These are phyloP conservation scores for Oscheius sp. DNA, from an alignment of 1,140 invertebrate species.

Conservation along the genomic window DNA sequence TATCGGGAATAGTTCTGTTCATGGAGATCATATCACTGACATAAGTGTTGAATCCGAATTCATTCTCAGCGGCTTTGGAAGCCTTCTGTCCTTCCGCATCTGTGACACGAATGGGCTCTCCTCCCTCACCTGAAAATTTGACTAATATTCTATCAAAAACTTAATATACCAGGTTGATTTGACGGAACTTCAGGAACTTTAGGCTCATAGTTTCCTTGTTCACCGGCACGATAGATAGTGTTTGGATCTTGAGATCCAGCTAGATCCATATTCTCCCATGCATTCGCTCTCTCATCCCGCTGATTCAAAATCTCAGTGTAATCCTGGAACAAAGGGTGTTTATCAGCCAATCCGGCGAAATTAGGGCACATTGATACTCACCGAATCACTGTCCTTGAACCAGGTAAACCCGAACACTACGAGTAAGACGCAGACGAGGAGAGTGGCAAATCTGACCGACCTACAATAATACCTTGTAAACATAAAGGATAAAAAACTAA, in stretches of 20 bases:
- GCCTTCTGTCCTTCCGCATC: conserved; percentile 35
- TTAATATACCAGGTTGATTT: conserved; percentile 45
- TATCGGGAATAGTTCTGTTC: conserved; percentile 83
- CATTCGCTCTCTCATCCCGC: not conserved
- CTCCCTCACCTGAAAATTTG: conserved; percentile 50
- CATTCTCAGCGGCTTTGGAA: conserved; percentile 41
- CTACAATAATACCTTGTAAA: conserved; percentile 8
- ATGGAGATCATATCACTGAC: conserved; percentile 86
- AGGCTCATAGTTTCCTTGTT: conserved; percentile 55
- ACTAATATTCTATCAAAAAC: not conserved
- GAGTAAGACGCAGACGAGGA: not conserved
- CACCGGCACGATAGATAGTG: conserved; percentile 46
- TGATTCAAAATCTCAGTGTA: not conserved
- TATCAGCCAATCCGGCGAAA: not conserved
- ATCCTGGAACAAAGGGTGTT: not conserved
- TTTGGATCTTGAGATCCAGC: conserved; percentile 52
- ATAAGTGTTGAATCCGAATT: conserved; percentile 59
- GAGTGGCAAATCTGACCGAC: not conserved
- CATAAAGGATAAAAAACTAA: not conserved
- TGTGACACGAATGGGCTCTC: conserved; percentile 48
- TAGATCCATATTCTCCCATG: conserved; percentile 33
- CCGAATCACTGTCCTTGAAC: not conserved
- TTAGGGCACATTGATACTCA: not conserved
- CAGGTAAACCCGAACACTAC: conserved; percentile 7
- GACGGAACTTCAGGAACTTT: conserved; percentile 32